phyloP scores from a whole-genome alignment of 2,888 invertebrate species.

The Fabriciana adippe region DNA sequence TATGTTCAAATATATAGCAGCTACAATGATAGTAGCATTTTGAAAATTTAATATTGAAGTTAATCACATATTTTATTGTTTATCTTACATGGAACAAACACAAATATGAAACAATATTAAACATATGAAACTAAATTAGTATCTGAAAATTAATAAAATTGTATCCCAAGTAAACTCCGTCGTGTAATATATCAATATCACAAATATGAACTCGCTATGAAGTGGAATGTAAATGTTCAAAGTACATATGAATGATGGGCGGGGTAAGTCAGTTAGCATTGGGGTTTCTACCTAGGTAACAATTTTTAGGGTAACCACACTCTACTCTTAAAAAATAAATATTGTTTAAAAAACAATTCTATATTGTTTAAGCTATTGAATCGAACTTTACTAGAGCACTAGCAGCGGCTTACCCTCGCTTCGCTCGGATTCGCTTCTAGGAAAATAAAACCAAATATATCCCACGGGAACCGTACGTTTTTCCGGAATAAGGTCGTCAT shows the following conservation, averaged over 20 bases:
- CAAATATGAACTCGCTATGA: slow-evolving; percentile 11
- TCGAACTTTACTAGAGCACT: background rate
- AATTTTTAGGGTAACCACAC: background rate
- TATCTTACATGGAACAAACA: too few species aligned
- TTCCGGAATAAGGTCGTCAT: too few species aligned
- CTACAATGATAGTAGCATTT: too few species aligned
- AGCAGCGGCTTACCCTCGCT: too few species aligned
- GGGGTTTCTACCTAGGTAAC: slow-evolving; percentile 11
- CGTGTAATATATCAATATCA: slow-evolving; percentile 13
- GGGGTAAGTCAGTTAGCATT: slow-evolving; percentile 13
- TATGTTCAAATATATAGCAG: too few species aligned
- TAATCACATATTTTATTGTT: too few species aligned
- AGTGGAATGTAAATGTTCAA: slow-evolving; percentile 12
- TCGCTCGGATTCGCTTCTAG: too few species aligned
- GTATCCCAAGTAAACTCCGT: background rate
- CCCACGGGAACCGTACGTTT: too few species aligned
- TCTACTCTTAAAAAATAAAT: background rate
- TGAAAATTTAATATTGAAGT: too few species aligned
- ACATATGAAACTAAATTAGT: background rate
- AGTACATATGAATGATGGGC: slow-evolving; percentile 20
- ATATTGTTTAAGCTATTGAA: background rate
- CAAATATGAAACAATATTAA: background rate
- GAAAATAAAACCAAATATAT: too few species aligned
- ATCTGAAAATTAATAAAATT: background rate
- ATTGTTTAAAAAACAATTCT: background rate